Percentiles rank a stretch among this genome's conserved stretches.
Conservation (phyloP, 2,113 vertebrate species). For the Tyto alba region DNA sequence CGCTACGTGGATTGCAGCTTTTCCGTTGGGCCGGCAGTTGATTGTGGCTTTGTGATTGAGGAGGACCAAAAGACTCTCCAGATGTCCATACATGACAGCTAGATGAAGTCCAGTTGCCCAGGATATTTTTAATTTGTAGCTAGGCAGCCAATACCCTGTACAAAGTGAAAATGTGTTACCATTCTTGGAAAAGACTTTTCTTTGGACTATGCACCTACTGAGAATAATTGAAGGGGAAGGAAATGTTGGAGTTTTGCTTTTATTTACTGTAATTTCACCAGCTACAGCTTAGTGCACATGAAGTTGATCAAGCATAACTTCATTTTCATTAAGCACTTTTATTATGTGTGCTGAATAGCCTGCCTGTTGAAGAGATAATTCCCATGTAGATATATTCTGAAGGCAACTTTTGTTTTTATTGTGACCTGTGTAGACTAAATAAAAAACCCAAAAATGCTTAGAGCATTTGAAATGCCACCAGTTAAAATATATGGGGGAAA, state of each 20-base stretch:
- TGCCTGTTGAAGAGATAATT: neutral
- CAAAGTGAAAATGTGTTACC: constrained; percentile 1
- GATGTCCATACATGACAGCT: constrained; percentile 85
- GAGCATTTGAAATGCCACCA: neutral
- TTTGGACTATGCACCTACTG: neutral
- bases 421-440: neutral
- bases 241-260: neutral
- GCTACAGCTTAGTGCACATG: neutral
- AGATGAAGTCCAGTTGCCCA: constrained; percentile 93
- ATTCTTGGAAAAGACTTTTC: neutral
- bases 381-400: neutral
- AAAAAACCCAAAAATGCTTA: neutral
- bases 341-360: neutral
- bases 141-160: constrained; percentile 92
- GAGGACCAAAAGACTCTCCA: constrained; percentile 83
- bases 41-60: constrained; percentile 85
- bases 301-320: neutral
- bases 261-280: constrained; percentile 2
- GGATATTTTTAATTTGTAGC: constrained; percentile 89
- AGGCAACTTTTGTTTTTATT: neutral
- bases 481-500: neutral
- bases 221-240: neutral
- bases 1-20: constrained; percentile 91
- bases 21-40: constrained; percentile 91
- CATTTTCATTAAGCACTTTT: neutral